Base-by-base conservation (phyloP, 1,140 invertebrate genomes). In the Fopius arisanus region DNA sequence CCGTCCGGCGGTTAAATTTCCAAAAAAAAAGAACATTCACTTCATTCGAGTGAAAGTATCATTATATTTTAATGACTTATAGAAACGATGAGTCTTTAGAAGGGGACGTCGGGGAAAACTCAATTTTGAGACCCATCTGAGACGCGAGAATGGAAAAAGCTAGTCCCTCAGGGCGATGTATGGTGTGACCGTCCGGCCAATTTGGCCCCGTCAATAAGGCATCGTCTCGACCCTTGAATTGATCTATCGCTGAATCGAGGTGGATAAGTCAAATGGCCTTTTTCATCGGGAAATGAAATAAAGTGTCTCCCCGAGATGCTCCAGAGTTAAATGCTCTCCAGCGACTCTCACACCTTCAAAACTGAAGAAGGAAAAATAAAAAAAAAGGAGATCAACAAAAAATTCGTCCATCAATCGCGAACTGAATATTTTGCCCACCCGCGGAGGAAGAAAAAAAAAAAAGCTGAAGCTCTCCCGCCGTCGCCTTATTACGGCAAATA, bases 131-230 rank as follows among this genome's bases (percentile, higher is more conserved):
- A 26, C 26, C 54, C 54, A 59, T 59, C 54, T 59, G 54, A 59
- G 54, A 59, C 54, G 19, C 54, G 54, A 59, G 54, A 59, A 59
- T 59, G 54, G 54, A 59, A 59, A 59, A 59, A 59, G 54, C 26
- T 1, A 59, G 54, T 59, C 54, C 54, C 54, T 59, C 14, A 59
- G 54, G 54, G 54, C 19, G 43, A 19, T 51, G 10, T 59, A 59
- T 59, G 54, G 54, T 59, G 23, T 59, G 54, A 59, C 54, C 54
- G 54, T 21, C 23, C 54, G 54, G 54, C 19, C 54, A 59, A 21
- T 59, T 59, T 59, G 54, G 21, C 54, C 54, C 54, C 54, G 54
- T 59, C 54, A 59, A 59, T 59, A 59, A 59, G 54, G 54, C 54
- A 59, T 23, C 54, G 54, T 59, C 54, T 59, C 54, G 19, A 26